Evolutionary conservation across 1,140 invertebrate species (phyloP), one percentile per base, ranked within the genome.

Genomic region (Phenacoccus solenopsis): DNA sequence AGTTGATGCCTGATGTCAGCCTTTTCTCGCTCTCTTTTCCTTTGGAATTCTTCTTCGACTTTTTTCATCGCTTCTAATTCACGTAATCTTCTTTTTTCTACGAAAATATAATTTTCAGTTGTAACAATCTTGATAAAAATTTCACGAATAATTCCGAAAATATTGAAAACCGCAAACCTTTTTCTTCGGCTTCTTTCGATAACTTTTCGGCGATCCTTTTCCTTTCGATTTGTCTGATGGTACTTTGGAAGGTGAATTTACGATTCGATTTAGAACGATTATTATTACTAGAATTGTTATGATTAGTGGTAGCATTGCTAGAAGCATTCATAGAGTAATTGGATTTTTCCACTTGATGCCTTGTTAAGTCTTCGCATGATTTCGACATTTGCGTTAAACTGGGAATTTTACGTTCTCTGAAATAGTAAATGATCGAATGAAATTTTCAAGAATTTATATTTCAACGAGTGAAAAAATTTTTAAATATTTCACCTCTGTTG

Each of bases 211-310:
- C 86, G 61, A 91, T 77, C 68, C 85, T 79, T 38, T 84, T 84
- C 73, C 89, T 82, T 78, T 92, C 90, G 30, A 90, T 84, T 76
- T 90, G 86, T 25, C 90, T 76, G 5, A 92, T 85, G 0, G 90
- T 91, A 70, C 88, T 90, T 78, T 92, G 89, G 77, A 91, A 91
- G 0, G 87, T 90, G 78, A 91, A 91, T 74, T 87, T 84, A 74
- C 68, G 71, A 28, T 68, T 73, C 59, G 67, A 70, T 10, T 57
- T 67, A 57, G 22, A 35, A 2, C 38, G 4, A 49, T 49, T 49
- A n/a, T n/a, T 49, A n/a, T 49, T 49, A n/a, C 38, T 49, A 5
- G 30, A 5, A n/a, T 2, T 49, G 16, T 49, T 49, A n/a, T n/a
- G n/a, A 16, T n/a, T 49, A 49, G 38, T 3, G 20, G 13, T 49